Evolutionary conservation across 1,140 invertebrate species (phyloP).

Genomic region (Olivierus martensii): DNA sequence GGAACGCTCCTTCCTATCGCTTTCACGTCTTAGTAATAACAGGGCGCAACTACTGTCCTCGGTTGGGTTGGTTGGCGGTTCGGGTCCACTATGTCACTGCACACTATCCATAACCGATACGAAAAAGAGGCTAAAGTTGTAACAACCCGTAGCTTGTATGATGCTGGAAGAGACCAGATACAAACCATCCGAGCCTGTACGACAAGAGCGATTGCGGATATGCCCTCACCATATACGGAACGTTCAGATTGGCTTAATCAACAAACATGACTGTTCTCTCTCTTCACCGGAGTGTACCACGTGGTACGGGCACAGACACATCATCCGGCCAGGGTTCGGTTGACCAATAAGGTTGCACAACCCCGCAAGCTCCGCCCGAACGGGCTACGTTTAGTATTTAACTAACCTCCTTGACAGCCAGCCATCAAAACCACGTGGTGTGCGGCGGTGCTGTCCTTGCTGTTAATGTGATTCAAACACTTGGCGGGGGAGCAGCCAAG

Average conservation of each 20-base stretch:
- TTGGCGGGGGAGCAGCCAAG: slow-evolving; percentile 9
- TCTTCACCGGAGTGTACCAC: slow-evolving; percentile 20
- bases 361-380: slow-evolving; percentile 12
- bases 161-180: no score
- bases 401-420: slow-evolving; percentile 17
- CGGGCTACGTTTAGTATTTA: background rate
- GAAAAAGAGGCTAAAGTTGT: no score
- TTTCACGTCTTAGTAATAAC: no score
- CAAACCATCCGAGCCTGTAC: background rate
- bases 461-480: slow-evolving; percentile 12
- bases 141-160: no score
- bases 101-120: no score
- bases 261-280: slow-evolving; percentile 24
- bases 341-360: background rate
- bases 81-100: no score
- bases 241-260: slow-evolving; percentile 28
- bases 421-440: slow-evolving; percentile 21
- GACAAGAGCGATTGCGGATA: slow-evolving; percentile 21
- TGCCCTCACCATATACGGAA: slow-evolving; percentile 18
- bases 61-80: no score
- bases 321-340: slow-evolving; percentile 8
- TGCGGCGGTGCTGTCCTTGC: slow-evolving; percentile 4
- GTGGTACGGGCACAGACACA: slow-evolving; percentile 23
- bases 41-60: no score
- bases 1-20: no score